These are phyloP conservation scores for Sakesphorus luctuosus DNA, from an alignment of 2,113 vertebrate genomes.

Conservation along the genomic window DNA sequence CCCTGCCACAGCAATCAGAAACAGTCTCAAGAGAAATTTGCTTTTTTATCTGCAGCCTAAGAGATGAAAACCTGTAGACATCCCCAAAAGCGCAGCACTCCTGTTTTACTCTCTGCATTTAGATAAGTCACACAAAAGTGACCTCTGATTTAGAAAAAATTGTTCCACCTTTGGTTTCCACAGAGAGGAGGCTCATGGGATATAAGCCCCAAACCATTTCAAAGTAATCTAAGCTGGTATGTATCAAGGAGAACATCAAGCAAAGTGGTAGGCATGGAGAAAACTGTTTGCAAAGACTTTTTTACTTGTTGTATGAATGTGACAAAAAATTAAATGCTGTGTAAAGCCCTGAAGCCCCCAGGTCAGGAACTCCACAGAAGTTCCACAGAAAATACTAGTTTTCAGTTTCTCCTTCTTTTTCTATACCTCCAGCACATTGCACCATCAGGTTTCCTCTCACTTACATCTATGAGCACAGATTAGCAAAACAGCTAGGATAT, in stretches of 20 bases:
- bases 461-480: neutral
- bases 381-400: neutral
- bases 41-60: neutral
- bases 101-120: neutral
- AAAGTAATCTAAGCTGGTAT: neutral
- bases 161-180: neutral
- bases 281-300: neutral
- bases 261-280: neutral
- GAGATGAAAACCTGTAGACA: neutral
- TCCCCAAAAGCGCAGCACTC: neutral
- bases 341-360: neutral
- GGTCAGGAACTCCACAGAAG: neutral
- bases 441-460: neutral
- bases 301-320: neutral
- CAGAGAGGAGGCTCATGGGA: neutral
- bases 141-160: neutral
- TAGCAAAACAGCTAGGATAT: neutral
- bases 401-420: neutral
- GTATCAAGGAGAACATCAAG: neutral
- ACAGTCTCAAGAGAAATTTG: neutral
- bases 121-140: neutral
- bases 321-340: neutral
- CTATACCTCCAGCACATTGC: neutral
- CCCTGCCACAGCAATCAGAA: neutral
- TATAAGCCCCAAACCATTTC: neutral